Conservation (phyloP, 2,797 vertebrate species). For the Loriculus beryllinus region DNA sequence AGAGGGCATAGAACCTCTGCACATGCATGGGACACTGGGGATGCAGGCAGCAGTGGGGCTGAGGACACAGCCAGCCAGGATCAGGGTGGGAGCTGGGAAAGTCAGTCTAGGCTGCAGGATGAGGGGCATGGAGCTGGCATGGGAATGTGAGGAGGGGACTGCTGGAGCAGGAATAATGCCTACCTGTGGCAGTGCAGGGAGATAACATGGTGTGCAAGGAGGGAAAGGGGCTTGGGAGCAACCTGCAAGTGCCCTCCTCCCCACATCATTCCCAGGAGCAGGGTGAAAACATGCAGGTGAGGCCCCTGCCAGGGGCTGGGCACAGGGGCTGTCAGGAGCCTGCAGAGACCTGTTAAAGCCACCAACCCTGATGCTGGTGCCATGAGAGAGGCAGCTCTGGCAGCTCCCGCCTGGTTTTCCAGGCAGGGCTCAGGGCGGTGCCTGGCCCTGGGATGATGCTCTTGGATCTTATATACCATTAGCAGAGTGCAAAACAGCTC, state of each 20-base stretch:
- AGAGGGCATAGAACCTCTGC: neutral
- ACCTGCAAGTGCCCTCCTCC: neutral
- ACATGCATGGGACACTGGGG: neutral
- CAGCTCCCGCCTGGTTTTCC: neutral
- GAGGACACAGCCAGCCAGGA: neutral
- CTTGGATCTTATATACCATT: neutral
- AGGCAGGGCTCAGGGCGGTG: neutral
- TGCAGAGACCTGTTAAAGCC: neutral
- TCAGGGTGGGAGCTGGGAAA: neutral
- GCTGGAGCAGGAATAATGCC: neutral
- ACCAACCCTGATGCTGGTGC: rapidly evolving
- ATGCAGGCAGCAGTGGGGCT: neutral
- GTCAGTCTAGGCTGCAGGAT: neutral
- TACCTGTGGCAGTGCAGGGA: neutral
- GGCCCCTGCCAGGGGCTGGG: neutral
- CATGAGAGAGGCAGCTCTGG: neutral
- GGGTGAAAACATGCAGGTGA: too few relatives aligned
- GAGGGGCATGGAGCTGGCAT: too few relatives aligned
- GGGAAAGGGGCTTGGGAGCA: neutral
- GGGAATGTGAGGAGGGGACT: neutral
- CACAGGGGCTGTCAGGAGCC: neutral
- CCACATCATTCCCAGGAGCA: neutral
- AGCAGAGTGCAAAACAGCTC: neutral
- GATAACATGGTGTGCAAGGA: neutral
- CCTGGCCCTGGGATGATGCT: neutral